A percentile compares a stretch with the other conserved stretches of the same genome.
These are phyloP conservation scores for Empis stercorea DNA, from an alignment of 2,888 invertebrate species.

Conservation along the genomic window DNA sequence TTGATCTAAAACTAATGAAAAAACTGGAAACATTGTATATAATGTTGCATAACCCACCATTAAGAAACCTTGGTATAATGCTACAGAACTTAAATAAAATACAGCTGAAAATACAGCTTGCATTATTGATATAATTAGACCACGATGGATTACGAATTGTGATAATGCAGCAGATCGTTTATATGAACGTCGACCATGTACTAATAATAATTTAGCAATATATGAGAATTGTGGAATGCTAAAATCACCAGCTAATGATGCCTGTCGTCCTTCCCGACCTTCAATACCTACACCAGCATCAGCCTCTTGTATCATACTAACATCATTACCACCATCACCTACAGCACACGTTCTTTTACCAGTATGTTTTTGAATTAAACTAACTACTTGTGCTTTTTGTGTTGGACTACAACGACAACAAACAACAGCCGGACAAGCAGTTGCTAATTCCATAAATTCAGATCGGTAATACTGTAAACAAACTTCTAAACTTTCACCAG, in stretches of 20 bases:
- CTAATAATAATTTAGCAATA: conserved; percentile 69
- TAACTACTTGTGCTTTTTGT: conserved; percentile 71
- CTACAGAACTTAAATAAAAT: conserved; percentile 96
- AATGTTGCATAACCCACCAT: conserved; percentile 99
- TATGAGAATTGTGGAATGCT: conserved; percentile 82
- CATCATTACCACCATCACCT: conserved; percentile 97
- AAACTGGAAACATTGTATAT: conserved; percentile 98
- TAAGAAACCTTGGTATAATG: conserved; percentile 95
- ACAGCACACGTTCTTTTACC: conserved; percentile 76
- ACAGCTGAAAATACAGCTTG: conserved; percentile 97
- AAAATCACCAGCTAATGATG: conserved; percentile 95
- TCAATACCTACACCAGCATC: conserved; percentile 91
- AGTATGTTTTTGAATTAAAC: conserved; percentile 51
- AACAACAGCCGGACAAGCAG: conserved; percentile 64
- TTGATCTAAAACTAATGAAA: conserved; percentile 85
- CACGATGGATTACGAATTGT: conserved; percentile 97
- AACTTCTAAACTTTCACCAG: conserved; percentile 53
- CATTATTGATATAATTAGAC: conserved; percentile 96
- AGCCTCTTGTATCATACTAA: conserved; percentile 94
- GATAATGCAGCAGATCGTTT: conserved; percentile 94
- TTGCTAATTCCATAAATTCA: conserved; percentile 58
- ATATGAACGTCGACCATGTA: conserved; percentile 85
- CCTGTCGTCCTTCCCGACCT: conserved; percentile 79
- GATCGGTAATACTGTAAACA: conserved; percentile 58
- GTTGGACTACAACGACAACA: conserved; percentile 87